Percentiles rank a stretch among this genome's conserved stretches.
Conservation (phyloP, 2,888 invertebrate species). For the Agapetus fuscipes region DNA sequence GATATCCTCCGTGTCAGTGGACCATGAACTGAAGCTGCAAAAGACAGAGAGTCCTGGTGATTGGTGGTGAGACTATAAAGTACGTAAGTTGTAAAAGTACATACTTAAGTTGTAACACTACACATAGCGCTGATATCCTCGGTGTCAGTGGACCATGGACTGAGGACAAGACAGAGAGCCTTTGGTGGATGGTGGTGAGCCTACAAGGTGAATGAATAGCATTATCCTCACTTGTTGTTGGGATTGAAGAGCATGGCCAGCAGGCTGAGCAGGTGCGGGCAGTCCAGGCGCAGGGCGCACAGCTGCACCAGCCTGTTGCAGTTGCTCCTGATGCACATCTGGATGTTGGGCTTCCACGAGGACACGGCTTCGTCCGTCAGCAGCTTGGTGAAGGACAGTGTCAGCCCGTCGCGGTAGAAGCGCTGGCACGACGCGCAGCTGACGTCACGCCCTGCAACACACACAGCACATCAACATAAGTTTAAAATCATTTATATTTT, state of each 20-base stretch:
- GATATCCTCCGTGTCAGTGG: no score
- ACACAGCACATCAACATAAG: no score
- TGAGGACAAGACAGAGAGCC: no score
- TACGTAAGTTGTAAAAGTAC: no score
- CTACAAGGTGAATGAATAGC: no score
- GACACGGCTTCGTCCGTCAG: constrained; percentile 95
- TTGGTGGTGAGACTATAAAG: no score
- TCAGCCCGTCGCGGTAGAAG: constrained; percentile 90
- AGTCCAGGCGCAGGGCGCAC: constrained; percentile 89
- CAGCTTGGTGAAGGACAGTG: constrained; percentile 92
- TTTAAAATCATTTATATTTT: constrained; percentile 1
- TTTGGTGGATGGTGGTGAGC: no score
- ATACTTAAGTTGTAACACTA: no score
- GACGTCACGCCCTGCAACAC: constrained; percentile 74
- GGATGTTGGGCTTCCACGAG: constrained; percentile 96
- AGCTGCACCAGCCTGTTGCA: constrained; percentile 87
- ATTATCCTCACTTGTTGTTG: constrained; percentile 75
- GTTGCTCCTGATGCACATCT: constrained; percentile 88
- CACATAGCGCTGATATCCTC: no score
- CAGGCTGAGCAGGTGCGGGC: constrained; percentile 85
- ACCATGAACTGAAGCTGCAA: no score
- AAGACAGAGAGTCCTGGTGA: no score
- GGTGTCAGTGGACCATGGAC: no score
- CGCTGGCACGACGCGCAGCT: constrained; percentile 85
- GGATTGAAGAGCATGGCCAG: constrained; percentile 92